phyloP scores from a whole-genome alignment of 2,888 invertebrate genomes.

The Mantis religiosa region DNA sequence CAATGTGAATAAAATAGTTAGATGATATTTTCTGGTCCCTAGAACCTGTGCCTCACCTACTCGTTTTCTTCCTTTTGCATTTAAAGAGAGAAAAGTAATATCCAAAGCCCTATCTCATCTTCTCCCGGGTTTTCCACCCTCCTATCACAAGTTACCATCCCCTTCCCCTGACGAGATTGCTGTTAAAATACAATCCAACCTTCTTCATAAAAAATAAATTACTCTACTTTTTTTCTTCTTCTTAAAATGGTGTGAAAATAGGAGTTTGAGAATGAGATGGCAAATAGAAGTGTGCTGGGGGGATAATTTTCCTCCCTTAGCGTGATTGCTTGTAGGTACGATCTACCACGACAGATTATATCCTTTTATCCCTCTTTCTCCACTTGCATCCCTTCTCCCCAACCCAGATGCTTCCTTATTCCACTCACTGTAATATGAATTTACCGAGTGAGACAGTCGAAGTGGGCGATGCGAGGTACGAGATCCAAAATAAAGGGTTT shows the following conservation, averaged over 20 bases:
- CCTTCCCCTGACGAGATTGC: not conserved
- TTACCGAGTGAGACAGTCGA: constrained; percentile 1
- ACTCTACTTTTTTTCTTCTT: not conserved
- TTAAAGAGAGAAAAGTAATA: not conserved
- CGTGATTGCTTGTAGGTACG: constrained; percentile 13
- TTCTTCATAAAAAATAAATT: not conserved
- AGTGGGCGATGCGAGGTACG: not conserved
- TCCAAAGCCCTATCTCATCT: not conserved
- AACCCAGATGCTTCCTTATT: not conserved
- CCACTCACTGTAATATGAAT: constrained; percentile 1
- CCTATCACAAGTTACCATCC: not conserved
- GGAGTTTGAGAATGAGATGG: not conserved
- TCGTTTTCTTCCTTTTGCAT: not conserved
- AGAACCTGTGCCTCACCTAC: not conserved
- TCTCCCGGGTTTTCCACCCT: not conserved
- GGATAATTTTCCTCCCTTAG: constrained; percentile 9
- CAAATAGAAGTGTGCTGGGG: not conserved
- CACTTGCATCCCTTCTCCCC: not conserved
- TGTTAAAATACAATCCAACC: constrained; percentile 1
- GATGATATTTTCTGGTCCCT: not conserved
- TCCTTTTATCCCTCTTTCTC: constrained; percentile 14
- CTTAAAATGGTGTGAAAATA: constrained; percentile 3
- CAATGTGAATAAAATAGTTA: no score
- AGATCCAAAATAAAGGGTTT: constrained; percentile 2
- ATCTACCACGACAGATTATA: constrained; percentile 11